phyloP scores from a whole-genome alignment of 2,113 vertebrate species.

The Conger conger region DNA sequence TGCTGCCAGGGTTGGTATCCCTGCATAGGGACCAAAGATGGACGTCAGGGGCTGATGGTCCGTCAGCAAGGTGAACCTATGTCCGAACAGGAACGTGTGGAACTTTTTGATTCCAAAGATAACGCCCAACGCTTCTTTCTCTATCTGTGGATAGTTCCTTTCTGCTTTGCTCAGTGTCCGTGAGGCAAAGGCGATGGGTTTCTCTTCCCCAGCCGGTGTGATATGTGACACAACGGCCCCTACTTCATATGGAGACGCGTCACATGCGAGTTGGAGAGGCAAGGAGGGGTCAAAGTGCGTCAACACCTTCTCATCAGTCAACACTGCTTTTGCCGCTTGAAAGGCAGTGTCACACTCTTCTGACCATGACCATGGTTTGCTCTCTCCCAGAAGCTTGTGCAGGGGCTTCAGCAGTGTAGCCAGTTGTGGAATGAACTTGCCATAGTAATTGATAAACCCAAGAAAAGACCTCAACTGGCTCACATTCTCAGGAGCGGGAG shows the following conservation, averaged over 20 bases:
- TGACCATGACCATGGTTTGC: not conserved
- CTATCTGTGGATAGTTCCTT: not conserved
- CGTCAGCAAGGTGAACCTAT: not conserved
- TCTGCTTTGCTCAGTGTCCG: not conserved
- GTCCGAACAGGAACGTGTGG: not conserved
- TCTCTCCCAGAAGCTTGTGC: not conserved
- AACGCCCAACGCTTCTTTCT: not conserved
- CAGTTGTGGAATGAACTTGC: not conserved
- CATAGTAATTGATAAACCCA: not conserved
- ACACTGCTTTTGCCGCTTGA: not conserved
- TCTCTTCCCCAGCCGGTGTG: not conserved
- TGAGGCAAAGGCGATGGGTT: not conserved
- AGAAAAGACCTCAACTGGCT: not conserved
- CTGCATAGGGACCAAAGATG: too few species aligned
- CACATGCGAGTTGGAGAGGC: not conserved
- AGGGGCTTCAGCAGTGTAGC: not conserved
- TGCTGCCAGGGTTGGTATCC: slow-evolving; percentile 13
- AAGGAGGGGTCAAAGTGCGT: not conserved
- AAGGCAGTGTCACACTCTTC: not conserved
- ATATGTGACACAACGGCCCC: not conserved
- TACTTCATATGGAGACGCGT: not conserved
- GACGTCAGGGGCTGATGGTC: not conserved
- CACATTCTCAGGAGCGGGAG: not conserved
- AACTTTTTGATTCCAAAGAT: slow-evolving; percentile 8
- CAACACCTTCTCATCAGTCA: not conserved